Base-by-base conservation (phyloP, 2,888 invertebrate genomes). In the Cheiracanthium punctorium region DNA sequence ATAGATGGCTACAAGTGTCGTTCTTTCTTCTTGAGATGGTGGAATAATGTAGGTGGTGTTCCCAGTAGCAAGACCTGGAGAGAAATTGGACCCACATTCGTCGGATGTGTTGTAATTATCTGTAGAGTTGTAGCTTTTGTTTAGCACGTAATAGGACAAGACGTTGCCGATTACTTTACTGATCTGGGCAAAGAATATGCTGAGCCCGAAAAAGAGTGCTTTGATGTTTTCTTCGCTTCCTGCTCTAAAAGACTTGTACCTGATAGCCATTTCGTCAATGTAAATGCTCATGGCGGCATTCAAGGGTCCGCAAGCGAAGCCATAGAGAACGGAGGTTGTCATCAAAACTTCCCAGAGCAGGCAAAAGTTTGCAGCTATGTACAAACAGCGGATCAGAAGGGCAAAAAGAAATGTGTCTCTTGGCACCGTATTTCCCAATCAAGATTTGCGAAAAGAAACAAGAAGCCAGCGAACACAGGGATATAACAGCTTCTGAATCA, bases 151-250 rank as follows among this genome's bases (percentile, higher is more conserved):
- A 7, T 97, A 97, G n/a, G 97, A 97, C 91, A 98, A 95, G 88
- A 98, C 94, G 92, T 98, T 98, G 91, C 98, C 98, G 96, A 97
- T 97, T 70, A 98, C 94, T 93, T 98, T 96, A 90, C 98, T 96
- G 17, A 97, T 96, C 92, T 98, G 98, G 95, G 98, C 98, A 89
- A 98, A 96, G 90, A 98, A 94, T 94, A 99, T 99, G 95, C 99
- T 99, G 94, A 98, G 96, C 69, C 99, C 99, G 92, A 99, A 99
- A 94, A 98, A 98, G 91, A 97, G 93, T 84, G 98, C 98, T 90
- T 98, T 96, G 90, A 98, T 96, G 29, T 96, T 97, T 91, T 97
- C 48, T 4, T n/a, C 28, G 28, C 41, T 69, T 24, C 43, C 69
- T 17, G n/a, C 24, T 8, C 20, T 28, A 17, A 28, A 24, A 7